Conservation (phyloP, 2,888 invertebrate genomes). For the Zele albiditarsus region DNA sequence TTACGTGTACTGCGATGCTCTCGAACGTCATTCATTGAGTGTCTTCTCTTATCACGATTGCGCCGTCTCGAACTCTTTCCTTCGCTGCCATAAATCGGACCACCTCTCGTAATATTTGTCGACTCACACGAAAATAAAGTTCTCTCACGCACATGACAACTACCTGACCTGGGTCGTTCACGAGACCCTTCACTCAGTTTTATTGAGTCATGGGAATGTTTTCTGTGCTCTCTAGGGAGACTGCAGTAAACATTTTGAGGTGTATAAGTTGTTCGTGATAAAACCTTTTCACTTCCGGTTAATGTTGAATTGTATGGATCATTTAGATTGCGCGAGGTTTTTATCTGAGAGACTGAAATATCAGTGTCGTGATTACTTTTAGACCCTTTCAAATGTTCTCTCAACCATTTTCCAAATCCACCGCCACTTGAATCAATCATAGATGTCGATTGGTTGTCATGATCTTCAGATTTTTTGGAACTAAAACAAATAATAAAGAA, state of each 20-base stretch:
- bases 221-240: slow-evolving; percentile 64
- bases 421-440: slow-evolving; percentile 50
- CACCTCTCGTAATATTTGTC: slow-evolving; percentile 49
- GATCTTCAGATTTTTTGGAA: slow-evolving; percentile 56
- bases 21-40: slow-evolving; percentile 67
- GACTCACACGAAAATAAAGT: slow-evolving; percentile 36
- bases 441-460: slow-evolving; percentile 43
- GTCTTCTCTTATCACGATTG: slow-evolving; percentile 67
- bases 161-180: slow-evolving; percentile 58
- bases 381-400: slow-evolving; percentile 66
- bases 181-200: slow-evolving; percentile 40
- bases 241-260: slow-evolving; percentile 70
- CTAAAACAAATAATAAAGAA: slow-evolving; percentile 52
- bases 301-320: slow-evolving; percentile 35
- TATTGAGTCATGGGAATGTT: slow-evolving; percentile 50
- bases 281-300: slow-evolving; percentile 53
- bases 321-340: slow-evolving; percentile 41
- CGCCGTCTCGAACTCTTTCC: slow-evolving; percentile 63
- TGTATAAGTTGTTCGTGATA: slow-evolving; percentile 55
- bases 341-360: slow-evolving; percentile 45
- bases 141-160: slow-evolving; percentile 49
- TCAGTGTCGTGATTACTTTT: slow-evolving; percentile 54
- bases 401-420: slow-evolving; percentile 69
- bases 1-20: slow-evolving; percentile 59
- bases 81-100: slow-evolving; percentile 62